Conservation (phyloP, 2,113 vertebrate species). For the Eubucco bourcierii region DNA sequence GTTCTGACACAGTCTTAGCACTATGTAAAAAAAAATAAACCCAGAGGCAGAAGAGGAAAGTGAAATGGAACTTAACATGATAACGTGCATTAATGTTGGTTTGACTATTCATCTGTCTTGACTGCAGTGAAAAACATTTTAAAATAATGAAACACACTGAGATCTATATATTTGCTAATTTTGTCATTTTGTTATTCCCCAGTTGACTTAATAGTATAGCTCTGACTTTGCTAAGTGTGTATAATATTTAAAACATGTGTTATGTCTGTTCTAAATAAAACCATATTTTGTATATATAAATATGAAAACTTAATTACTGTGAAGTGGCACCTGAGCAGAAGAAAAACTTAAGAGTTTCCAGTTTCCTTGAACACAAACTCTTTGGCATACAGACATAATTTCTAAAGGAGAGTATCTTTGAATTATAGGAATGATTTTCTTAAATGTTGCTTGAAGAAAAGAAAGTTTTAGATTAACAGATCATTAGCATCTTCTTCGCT, state of each 20-base stretch:
- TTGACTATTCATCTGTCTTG: not conserved
- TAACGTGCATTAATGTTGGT: not conserved
- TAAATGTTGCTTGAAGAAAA: conserved; percentile 1
- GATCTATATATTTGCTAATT: not conserved
- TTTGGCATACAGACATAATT: not conserved
- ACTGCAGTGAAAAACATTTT: not conserved
- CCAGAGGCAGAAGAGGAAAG: not conserved
- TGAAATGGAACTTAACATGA: not conserved
- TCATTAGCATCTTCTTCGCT: conserved; percentile 13
- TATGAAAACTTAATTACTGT: conserved; percentile 22
- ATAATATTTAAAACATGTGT: conserved; percentile 1
- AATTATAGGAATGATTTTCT: not conserved
- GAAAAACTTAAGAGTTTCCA: not conserved
- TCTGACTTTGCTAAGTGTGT: conserved; percentile 1
- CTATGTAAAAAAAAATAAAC: not conserved
- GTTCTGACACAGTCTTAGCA: not conserved
- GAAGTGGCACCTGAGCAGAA: not conserved
- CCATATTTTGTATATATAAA: conserved; percentile 21
- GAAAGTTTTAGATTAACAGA: not conserved
- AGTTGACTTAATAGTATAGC: not conserved
- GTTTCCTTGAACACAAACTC: not conserved
- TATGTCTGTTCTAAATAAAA: conserved; percentile 18
- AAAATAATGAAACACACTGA: not conserved
- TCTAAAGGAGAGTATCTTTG: not conserved
- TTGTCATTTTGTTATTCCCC: not conserved